Percentiles rank a stretch among this genome's conserved stretches.
Evolutionary conservation across 92 coral and sea anemone species (phyloP).

Genomic region (Heliopora coerulea): DNA sequence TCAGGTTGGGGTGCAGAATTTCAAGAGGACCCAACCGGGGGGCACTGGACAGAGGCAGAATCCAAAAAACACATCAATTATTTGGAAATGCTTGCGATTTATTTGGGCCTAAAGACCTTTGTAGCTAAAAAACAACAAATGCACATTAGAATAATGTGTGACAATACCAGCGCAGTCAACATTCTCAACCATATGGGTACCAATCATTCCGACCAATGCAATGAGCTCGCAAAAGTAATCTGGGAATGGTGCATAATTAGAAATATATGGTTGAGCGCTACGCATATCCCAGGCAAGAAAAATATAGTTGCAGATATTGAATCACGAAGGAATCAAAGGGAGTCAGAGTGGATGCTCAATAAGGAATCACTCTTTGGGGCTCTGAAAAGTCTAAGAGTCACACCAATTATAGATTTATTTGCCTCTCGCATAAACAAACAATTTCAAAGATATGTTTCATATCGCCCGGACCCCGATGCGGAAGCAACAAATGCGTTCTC

Average conservation of each 20-base stretch:
- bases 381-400: conserved; percentile 11
- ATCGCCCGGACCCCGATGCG: conserved; percentile 50
- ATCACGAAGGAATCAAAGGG: conserved; percentile 43
- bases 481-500: conserved; percentile 47
- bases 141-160: conserved; percentile 5
- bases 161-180: not conserved
- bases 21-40: not conserved
- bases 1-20: conserved; percentile 25
- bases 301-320: conserved; percentile 43
- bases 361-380: conserved; percentile 20
- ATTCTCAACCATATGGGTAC: conserved; percentile 5
- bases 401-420: conserved; percentile 49
- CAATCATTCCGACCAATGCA: not conserved
- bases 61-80: conserved; percentile 10
- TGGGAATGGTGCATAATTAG: conserved; percentile 10
- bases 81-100: not conserved
- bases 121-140: not conserved
- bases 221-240: not conserved
- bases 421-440: conserved; percentile 52
- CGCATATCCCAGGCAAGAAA: conserved; percentile 9
- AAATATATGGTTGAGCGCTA: not conserved
- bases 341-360: conserved; percentile 55
- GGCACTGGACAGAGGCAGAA: not conserved
- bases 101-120: not conserved
- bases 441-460: conserved; percentile 27